A percentile compares a stretch with the other conserved stretches of the same genome.
Conservation (phyloP, 2,797 vertebrate genomes). For the Acrossocheilus wenchowensis region DNA sequence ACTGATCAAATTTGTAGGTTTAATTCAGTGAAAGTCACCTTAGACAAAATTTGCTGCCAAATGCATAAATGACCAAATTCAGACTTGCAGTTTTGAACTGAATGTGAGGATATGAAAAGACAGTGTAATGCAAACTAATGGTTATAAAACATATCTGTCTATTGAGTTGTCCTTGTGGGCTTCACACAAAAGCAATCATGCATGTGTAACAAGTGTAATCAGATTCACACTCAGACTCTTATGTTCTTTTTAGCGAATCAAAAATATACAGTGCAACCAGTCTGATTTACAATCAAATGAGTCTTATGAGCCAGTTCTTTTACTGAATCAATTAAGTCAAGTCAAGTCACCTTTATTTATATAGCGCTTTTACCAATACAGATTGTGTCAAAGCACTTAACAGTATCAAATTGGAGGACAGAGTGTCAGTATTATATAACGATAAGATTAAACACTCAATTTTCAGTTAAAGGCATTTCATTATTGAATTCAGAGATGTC, state of each 20-base stretch:
- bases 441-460: too few relatives aligned
- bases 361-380: too few relatives aligned
- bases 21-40: neutral
- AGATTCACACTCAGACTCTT: neutral
- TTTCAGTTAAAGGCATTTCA: too few relatives aligned
- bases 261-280: neutral
- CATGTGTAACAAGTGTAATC: neutral
- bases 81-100: neutral
- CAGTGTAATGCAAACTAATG: neutral
- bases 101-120: neutral
- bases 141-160: neutral
- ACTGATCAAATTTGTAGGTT: neutral
- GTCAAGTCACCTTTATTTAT: too few relatives aligned
- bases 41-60: neutral
- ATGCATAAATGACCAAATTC: neutral
- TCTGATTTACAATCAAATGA: neutral
- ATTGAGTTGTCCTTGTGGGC: neutral
- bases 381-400: too few relatives aligned
- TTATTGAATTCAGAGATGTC: too few relatives aligned
- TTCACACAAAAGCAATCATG: neutral
- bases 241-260: neutral
- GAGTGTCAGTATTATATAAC: too few relatives aligned
- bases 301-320: neutral
- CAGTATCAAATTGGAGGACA: too few relatives aligned
- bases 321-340: too few relatives aligned